These are phyloP conservation scores for Aurelia aurita DNA, from an alignment of 30 jellyfish, hydroid and myxozoan species.

Conservation along the genomic window DNA sequence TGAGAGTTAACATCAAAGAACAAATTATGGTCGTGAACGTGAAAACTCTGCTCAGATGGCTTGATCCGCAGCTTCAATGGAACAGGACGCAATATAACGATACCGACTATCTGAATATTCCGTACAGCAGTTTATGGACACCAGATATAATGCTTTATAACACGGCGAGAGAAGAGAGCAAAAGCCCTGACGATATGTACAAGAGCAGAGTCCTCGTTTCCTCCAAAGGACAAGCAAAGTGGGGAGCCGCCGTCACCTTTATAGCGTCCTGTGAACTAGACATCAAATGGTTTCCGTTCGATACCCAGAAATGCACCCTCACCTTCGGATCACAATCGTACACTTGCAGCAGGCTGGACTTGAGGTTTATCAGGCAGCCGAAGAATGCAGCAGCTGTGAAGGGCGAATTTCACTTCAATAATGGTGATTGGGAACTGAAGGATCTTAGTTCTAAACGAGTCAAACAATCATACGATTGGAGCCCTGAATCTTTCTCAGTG, in stretches of 20 bases:
- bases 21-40: constrained; percentile 55
- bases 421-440: constrained; percentile 64
- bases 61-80: constrained; percentile 72
- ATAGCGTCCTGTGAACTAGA: constrained; percentile 52
- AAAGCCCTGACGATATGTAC: constrained; percentile 40
- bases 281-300: constrained; percentile 72
- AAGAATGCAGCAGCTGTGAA: constrained; percentile 29
- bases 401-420: constrained; percentile 29
- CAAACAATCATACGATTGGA: constrained; percentile 25
- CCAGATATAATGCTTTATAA: constrained; percentile 67
- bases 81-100: constrained; percentile 45
- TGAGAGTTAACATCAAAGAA: constrained; percentile 50
- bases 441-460: constrained; percentile 9
- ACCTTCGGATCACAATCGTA: constrained; percentile 70
- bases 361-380: constrained; percentile 45
- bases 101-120: constrained; percentile 47
- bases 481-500: constrained; percentile 46
- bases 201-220: constrained; percentile 34
- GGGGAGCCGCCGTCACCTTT: constrained; percentile 56
- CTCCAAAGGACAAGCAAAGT: constrained; percentile 29
- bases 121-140: constrained; percentile 38
- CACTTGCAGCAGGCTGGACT: constrained; percentile 35
- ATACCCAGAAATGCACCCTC: constrained; percentile 51
- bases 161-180: constrained; percentile 66
- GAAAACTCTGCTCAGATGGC: constrained; percentile 30